Percentiles rank a stretch among this genome's conserved stretches.
phyloP scores from a whole-genome alignment of 1,140 invertebrate species.

The Brachionus angularis region DNA sequence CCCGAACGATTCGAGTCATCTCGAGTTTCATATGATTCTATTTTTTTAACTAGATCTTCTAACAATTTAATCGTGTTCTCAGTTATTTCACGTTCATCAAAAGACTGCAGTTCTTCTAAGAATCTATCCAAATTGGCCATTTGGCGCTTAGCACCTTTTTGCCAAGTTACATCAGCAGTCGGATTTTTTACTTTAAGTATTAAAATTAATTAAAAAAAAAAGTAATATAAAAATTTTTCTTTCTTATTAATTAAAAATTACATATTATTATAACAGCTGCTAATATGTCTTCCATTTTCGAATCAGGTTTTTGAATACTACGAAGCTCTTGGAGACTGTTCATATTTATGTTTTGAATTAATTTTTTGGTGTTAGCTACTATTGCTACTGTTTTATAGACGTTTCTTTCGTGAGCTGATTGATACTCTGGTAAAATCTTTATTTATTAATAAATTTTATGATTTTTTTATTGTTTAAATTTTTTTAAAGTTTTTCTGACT shows the following conservation, averaged over 20 bases:
- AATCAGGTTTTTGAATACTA: constrained; percentile 55
- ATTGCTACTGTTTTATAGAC: constrained; percentile 58
- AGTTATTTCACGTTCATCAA: constrained; percentile 56
- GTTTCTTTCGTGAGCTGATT: constrained; percentile 56
- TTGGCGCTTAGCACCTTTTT: constrained; percentile 58
- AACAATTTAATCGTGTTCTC: constrained; percentile 54
- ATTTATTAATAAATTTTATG: neutral
- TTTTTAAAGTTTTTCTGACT: constrained; percentile 54
- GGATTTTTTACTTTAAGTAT: constrained; percentile 52
- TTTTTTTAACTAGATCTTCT: constrained; percentile 56
- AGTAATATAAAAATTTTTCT: neutral
- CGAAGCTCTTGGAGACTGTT: constrained; percentile 52
- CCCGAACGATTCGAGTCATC: neutral
- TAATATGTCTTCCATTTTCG: constrained; percentile 56
- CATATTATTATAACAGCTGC: constrained; percentile 57
- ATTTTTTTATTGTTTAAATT: constrained; percentile 48
- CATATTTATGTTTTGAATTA: constrained; percentile 54
- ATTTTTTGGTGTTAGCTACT: constrained; percentile 56
- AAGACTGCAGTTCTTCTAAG: constrained; percentile 56
- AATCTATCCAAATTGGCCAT: constrained; percentile 59
- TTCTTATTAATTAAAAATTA: constrained; percentile 46
- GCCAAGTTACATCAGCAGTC: constrained; percentile 57
- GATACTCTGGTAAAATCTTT: constrained; percentile 55
- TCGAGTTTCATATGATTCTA: constrained; percentile 11
- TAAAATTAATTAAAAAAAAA: neutral